phyloP scores from a whole-genome alignment of 2,797 vertebrate species.

The Rachycentron canadum region DNA sequence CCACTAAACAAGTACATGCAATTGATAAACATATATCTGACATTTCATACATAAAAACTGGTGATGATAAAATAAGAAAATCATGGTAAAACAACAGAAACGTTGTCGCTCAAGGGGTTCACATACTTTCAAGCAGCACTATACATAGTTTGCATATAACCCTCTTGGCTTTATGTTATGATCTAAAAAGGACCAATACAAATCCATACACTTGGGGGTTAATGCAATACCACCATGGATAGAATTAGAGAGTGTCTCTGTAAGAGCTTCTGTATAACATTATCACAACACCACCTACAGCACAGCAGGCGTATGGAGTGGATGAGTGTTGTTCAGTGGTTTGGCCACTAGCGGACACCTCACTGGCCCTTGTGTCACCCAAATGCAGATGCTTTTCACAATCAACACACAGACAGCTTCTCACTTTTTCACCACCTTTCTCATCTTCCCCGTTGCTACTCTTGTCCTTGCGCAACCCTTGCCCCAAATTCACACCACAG shows the following conservation, averaged over 20 bases:
- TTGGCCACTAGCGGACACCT: conserved; percentile 31
- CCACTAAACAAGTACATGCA: too few species aligned
- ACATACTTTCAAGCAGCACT: too few species aligned
- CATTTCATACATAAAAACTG: too few species aligned
- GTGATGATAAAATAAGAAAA: too few species aligned
- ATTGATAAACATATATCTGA: too few species aligned
- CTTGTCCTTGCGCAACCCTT: conserved; percentile 8
- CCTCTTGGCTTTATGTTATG: conserved; percentile 39
- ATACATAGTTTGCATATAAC: conserved; percentile 29
- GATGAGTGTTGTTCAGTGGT: conserved; percentile 53
- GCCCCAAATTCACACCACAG: conserved; percentile 12
- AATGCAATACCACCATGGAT: conserved; percentile 42
- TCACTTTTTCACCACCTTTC: conserved; percentile 26
- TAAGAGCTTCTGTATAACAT: conserved; percentile 51
- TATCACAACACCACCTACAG: conserved; percentile 48
- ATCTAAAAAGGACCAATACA: conserved; percentile 52
- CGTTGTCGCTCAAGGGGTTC: too few species aligned
- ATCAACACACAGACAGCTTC: neutral
- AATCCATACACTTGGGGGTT: conserved; percentile 45
- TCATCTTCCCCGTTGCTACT: neutral
- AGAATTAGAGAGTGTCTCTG: conserved; percentile 36
- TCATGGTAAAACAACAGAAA: too few species aligned
- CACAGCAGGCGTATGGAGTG: conserved; percentile 33
- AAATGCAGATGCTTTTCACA: conserved; percentile 30
- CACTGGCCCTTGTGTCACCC: conserved; percentile 32